Evolutionary conservation across 2,113 vertebrate species (phyloP), one percentile per base, ranked within the genome.

Genomic region (Ameiurus melas): DNA sequence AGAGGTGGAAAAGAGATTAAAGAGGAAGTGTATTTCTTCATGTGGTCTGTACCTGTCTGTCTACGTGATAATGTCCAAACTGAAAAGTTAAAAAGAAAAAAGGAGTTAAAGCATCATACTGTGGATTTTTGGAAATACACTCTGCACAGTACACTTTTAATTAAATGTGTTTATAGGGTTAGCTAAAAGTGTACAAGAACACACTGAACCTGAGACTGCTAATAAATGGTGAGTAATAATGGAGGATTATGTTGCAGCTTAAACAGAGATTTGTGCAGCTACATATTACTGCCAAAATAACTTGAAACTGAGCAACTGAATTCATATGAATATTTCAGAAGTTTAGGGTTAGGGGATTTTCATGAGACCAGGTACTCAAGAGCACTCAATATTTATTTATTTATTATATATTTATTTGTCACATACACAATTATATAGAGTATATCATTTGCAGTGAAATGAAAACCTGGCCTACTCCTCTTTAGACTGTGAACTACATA

Each of bases 31-130:
- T 55, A 73, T 80, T 93, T 86, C 87, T 91, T 39, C 94, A 89
- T 89, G 91, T 91, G 87, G 91, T 90, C 86, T 84, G 90, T 86
- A 92, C 93, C 94, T 94, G 95, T 96, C 94, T 96, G 90, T 90
- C 92, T 95, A 95, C 95, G 95, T 94, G 95, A 96, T 90, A 96
- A 92, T 94, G 93, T 93, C 93, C 94, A 95, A 93, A 94, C 92
- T 90, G 90, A 96, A 95, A 96, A 94, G 78, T 93, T 86, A 94
- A 95, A 95, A 93, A 90, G 93, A 95, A 91, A 90, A 90, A 75
- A 89, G 19, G 91, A 13, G 92, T 95, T 95, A 93, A 95, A 90
- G 93, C 85, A 94, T 93, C 70, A 93, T 87, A 94, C 30, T 55
- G 22, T 27, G 47, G 47, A 27, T 78, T 62, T 43, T 5, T 62